Evolutionary conservation across 2,888 invertebrate species (phyloP), one percentile per base, ranked within the genome.

Genomic region (Belgica antarctica): DNA sequence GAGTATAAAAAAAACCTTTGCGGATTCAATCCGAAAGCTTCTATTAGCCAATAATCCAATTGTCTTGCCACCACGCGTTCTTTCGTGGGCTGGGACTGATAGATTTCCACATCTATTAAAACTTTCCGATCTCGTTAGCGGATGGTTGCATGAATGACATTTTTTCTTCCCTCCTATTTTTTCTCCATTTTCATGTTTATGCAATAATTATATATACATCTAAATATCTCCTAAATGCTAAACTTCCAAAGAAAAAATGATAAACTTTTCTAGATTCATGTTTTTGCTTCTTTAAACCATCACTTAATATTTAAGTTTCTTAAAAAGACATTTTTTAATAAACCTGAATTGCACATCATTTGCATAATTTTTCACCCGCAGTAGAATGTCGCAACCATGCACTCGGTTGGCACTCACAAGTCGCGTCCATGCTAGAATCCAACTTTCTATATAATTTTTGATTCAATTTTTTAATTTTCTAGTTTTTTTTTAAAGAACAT

Each of bases 381-480:
- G 19, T 47, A 47, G 47, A 34, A 19, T 68, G 57, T 57, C 31
- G 24, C 65, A 46, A 15, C 31, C 17, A 25, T 46, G 7, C 24
- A 22, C 27, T 25, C 27, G 5, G 1, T n/a, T 25, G 24, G 27
- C 4, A 8, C 4, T 28, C 52, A 24, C 19, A 4, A 46, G n/a
- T 25, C n/a, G 41, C 19, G 12, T 24, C 24, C 52, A n/a, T 66
- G 66, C 66, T 52, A 19, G 22, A 1, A 57, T 57, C 59, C 24
- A 59, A 59, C 27, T 59, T 57, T 59, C 59, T 59, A 59, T 59
- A 59, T 68, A 28, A 31, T 52, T 68, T 68, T 68, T 68, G 68
- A 68, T 68, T 68, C 25, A 57, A 52, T 68, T 68, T 68, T 68
- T 68, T 68, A 68, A 68, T 68, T 68, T 68, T 68, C 68, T 68